Conservation (phyloP, 53 echinoderm and acorn worm species). For the Patiria pectinifera region DNA sequence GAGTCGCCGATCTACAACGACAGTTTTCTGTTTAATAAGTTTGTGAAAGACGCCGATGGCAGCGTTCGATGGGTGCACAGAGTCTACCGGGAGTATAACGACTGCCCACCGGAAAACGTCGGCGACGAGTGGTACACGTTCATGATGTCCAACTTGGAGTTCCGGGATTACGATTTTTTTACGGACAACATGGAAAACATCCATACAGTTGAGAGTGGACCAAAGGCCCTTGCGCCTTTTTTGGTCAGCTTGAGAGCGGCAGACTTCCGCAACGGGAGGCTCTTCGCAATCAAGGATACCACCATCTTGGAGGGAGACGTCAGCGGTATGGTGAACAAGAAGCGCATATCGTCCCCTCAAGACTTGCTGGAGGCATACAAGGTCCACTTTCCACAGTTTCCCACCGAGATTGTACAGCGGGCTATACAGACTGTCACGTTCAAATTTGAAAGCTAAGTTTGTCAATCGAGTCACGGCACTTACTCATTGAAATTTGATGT, state of each 20-base stretch:
- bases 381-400: conserved; percentile 45
- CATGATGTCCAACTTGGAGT: background rate
- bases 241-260: conserved; percentile 13
- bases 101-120: background rate
- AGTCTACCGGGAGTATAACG: background rate
- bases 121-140: conserved; percentile 33
- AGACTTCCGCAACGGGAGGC: background rate
- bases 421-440: conserved; percentile 6
- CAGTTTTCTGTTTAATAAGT: background rate
- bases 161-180: conserved; percentile 4
- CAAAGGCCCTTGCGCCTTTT: conserved; percentile 1
- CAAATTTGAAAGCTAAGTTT: background rate
- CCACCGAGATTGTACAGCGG: conserved; percentile 16
- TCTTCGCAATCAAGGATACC: conserved; percentile 49
- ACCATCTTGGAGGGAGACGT: conserved; percentile 28
- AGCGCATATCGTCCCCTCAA: background rate
- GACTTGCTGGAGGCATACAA: conserved; percentile 30
- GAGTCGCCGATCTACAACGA: conserved; percentile 5
- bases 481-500: background rate
- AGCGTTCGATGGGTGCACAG: background rate
- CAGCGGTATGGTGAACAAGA: conserved; percentile 6
- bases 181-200: background rate
- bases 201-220: background rate
- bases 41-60: background rate
- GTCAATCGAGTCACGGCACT: background rate